Percentiles rank a stretch among this genome's conserved stretches.
These are phyloP conservation scores for Panthera leo DNA, from an alignment of 2,113 vertebrate species.

Conservation along the genomic window DNA sequence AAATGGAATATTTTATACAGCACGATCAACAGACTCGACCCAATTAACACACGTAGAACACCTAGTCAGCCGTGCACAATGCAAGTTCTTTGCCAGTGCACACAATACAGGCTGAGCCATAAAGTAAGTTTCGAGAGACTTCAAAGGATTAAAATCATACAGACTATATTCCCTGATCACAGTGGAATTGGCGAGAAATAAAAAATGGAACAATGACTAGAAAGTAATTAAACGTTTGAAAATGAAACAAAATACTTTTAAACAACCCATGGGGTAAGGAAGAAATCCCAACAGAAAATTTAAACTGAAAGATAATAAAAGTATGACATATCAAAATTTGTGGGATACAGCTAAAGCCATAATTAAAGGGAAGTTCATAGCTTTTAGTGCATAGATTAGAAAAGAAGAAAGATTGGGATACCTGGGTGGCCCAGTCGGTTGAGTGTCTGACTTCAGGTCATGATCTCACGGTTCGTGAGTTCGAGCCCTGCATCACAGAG, in stretches of 20 bases:
- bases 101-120: not conserved
- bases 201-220: not conserved
- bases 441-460: no score
- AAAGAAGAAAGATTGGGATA: not conserved
- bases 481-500: no score
- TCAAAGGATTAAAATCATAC: not conserved
- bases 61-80: not conserved
- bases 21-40: not conserved
- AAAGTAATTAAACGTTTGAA: constrained; percentile 17
- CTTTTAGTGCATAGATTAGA: not conserved
- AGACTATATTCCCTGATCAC: not conserved
- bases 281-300: constrained; percentile 9
- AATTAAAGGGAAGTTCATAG: not conserved
- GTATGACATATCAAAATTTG: not conserved
- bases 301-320: constrained; percentile 8
- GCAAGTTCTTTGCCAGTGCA: not conserved
- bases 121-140: not conserved
- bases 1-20: not conserved
- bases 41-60: not conserved
- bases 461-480: no score
- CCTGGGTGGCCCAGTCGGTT: no score
- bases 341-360: not conserved
- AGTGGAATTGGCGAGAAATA: not conserved
- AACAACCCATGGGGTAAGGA: not conserved
- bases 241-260: not conserved